These are phyloP conservation scores for Scelioninae gen. 2 DNA, from an alignment of 2,888 invertebrate genomes.

Conservation along the genomic window DNA sequence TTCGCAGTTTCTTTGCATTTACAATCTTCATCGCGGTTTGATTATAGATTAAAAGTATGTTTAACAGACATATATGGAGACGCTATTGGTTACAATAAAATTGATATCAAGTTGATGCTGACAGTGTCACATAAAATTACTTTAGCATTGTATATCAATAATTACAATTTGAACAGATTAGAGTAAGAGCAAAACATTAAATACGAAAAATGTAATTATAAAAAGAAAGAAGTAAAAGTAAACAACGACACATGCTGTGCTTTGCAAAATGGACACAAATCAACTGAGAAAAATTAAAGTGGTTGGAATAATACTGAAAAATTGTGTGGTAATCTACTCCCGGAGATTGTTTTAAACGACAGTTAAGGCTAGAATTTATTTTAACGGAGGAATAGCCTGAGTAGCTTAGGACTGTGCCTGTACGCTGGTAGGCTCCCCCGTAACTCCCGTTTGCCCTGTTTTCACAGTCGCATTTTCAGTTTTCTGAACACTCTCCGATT, in stretches of 20 bases:
- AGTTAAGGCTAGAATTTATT: slow-evolving; percentile 47
- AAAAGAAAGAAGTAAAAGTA: slow-evolving; percentile 1
- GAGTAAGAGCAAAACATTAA: neutral
- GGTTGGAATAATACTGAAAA: slow-evolving; percentile 53
- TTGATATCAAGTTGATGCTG: slow-evolving; percentile 17
- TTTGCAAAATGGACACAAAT: slow-evolving; percentile 15
- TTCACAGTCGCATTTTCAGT: slow-evolving; percentile 72
- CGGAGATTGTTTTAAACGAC: slow-evolving; percentile 40
- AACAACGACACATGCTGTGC: slow-evolving; percentile 9
- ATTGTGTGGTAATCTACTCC: slow-evolving; percentile 35
- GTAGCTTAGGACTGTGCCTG: slow-evolving; percentile 74
- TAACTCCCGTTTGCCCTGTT: slow-evolving; percentile 72
- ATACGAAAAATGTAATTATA: too few species aligned
- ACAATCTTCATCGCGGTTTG: slow-evolving; percentile 36
- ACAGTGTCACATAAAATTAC: slow-evolving; percentile 9
- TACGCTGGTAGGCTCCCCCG: slow-evolving; percentile 74
- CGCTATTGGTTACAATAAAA: slow-evolving; percentile 42
- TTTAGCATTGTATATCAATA: slow-evolving; percentile 14
- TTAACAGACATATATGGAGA: slow-evolving; percentile 11
- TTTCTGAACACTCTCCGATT: slow-evolving; percentile 74
- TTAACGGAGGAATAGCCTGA: slow-evolving; percentile 73
- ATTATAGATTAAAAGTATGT: slow-evolving; percentile 17
- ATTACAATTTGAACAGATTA: slow-evolving; percentile 19
- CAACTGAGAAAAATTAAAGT: slow-evolving; percentile 30
- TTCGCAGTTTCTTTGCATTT: slow-evolving; percentile 20